Conservation (phyloP, 1,140 invertebrate species). For the Drosophila tristis region DNA sequence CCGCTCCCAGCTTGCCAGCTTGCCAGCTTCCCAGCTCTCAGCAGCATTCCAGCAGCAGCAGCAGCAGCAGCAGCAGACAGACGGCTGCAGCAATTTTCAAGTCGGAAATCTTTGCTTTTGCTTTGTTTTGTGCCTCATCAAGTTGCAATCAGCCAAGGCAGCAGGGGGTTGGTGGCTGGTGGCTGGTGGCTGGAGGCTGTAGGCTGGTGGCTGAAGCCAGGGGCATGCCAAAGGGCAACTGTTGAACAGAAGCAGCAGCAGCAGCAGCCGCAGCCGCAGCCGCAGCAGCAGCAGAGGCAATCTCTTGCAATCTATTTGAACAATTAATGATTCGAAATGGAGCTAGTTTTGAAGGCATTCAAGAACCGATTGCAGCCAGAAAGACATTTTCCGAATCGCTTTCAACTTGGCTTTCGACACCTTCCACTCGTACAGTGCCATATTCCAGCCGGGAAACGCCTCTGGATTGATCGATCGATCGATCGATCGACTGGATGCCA, state of each 20-base stretch:
- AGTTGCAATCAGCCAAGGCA: slow-evolving; percentile 20
- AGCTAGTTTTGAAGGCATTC: too few species aligned
- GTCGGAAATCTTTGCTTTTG: slow-evolving; percentile 23
- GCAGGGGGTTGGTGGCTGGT: too few species aligned
- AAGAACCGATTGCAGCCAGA: too few species aligned
- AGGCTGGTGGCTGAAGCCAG: too few species aligned
- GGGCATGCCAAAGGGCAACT: too few species aligned
- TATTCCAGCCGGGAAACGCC: too few species aligned
- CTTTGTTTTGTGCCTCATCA: slow-evolving; percentile 38
- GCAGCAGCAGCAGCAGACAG: slow-evolving; percentile 1
- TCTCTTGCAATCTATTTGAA: too few species aligned
- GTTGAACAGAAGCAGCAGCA: too few species aligned
- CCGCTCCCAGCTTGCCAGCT: slow-evolving; percentile 1
- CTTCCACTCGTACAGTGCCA: slow-evolving; percentile 1
- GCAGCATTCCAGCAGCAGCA: slow-evolving; percentile 1
- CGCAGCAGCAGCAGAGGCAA: too few species aligned
- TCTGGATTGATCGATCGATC: slow-evolving; percentile 10
- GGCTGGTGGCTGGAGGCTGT: neutral
- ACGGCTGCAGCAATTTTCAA: slow-evolving; percentile 22
- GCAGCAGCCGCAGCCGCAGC: too few species aligned
- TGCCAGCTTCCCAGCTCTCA: neutral
- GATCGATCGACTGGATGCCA: slow-evolving; percentile 4
- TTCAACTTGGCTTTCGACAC: slow-evolving; percentile 9
- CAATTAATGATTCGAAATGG: too few species aligned
- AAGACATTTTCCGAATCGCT: too few species aligned